Evolutionary conservation across 2,797 vertebrate species (phyloP), one percentile per base, ranked within the genome.

Genomic region (Sebastiscus albofasciatus): DNA sequence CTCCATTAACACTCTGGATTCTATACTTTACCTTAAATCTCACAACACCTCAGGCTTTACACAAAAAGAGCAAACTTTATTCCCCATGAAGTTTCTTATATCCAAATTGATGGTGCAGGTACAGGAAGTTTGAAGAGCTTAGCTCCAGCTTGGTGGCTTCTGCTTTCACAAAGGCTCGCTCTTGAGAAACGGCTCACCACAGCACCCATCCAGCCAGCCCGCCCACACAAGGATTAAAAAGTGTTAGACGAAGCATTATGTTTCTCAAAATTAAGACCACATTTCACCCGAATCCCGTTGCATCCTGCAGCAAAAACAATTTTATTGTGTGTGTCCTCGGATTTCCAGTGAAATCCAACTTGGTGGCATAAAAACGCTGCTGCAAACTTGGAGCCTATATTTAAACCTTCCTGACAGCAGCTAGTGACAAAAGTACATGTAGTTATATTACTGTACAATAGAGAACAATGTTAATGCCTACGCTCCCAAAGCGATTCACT

Each of bases 211-310:
- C 59, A 33, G 54, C 27, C 59, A 33, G 54, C 65, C 79, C 36
- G 20, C 87, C 84, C 82, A 90, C 90, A 67, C 72, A 24, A 18
- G 66, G 75, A 89, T 84, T 90, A 83, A 76, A 83, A 89, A 66
- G 80, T 78, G 78, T 88, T 81, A 84, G 71, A 39, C 7, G 1
- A 33, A 68, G 82, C 68, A 87, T 85, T 84, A 82, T 85, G 74
- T 92, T 87, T 81, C 75, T 70, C 39, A 70, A 80, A 87, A 87
- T 84, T 60, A 89, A 77, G 65, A 81, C 67, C 77, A 81, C 69
- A 77, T 77, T 84, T 84, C 64, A 75, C 18, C 60, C 18, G 1
- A 85, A 72, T 87, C 77, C 73, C 10, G 2, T 56, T 27, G 36
- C 18, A 70, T 74, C 70, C 52, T 22, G 62, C 69, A 80, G 72